phyloP scores from a whole-genome alignment of 2,888 invertebrate species.

The Sepioteuthis lessoniana region DNA sequence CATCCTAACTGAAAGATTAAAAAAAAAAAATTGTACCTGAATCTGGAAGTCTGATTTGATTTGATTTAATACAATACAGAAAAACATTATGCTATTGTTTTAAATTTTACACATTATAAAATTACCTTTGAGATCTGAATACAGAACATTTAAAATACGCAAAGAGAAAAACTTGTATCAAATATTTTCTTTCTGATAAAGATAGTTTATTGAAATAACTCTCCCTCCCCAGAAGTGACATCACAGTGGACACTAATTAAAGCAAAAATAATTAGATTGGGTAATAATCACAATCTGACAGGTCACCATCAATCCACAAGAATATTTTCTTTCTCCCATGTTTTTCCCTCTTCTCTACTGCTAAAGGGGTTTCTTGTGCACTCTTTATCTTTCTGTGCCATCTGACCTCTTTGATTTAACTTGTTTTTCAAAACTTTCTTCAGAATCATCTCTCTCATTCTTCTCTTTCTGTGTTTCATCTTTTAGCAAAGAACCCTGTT shows the following conservation, averaged over 20 bases:
- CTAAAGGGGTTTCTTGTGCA: not conserved
- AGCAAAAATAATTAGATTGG: not conserved
- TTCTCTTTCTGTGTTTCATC: not conserved
- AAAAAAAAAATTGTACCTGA: too few species aligned
- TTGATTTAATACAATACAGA: too few species aligned
- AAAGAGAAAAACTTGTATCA: not conserved
- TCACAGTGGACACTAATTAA: not conserved
- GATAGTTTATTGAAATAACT: not conserved
- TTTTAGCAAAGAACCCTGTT: not conserved
- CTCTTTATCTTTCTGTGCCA: not conserved
- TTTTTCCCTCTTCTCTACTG: not conserved
- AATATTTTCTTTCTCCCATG: not conserved
- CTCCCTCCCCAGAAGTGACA: not conserved
- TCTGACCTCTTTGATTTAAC: not conserved
- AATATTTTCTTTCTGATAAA: not conserved
- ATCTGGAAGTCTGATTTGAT: too few species aligned
- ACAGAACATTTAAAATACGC: too few species aligned
- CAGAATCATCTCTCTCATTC: not conserved
- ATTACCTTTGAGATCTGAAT: too few species aligned
- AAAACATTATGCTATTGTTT: too few species aligned
- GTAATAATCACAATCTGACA: not conserved
- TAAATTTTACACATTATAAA: too few species aligned
- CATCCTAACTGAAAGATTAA: too few species aligned
- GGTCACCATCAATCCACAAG: not conserved
- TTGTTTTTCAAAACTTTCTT: not conserved